Evolutionary conservation across 2,113 vertebrate genomes (phyloP).

Genomic region (Puma concolor): DNA sequence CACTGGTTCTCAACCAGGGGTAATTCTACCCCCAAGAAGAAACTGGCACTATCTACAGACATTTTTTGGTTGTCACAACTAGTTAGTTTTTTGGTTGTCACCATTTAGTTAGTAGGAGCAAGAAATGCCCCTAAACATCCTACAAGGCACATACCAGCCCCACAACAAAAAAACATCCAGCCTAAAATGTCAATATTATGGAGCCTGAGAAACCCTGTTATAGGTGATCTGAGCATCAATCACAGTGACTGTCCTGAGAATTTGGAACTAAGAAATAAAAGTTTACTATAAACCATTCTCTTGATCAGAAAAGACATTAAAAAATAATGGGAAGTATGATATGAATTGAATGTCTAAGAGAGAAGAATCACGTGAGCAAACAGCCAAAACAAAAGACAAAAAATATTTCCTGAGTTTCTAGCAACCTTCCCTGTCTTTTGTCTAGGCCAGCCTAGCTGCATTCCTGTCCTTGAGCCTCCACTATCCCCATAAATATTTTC

Average conservation of each 20-base stretch:
- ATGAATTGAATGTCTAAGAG: not conserved
- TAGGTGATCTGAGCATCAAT: not conserved
- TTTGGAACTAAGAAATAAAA: slow-evolving; percentile 4
- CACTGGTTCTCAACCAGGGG: not conserved
- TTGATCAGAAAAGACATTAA: not conserved
- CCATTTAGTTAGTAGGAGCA: not conserved
- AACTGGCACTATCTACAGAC: not conserved
- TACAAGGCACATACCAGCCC: not conserved
- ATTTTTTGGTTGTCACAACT: not conserved
- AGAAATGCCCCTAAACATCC: not conserved
- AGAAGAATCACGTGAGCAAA: slow-evolving; percentile 45
- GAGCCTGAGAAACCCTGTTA: not conserved
- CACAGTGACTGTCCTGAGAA: not conserved
- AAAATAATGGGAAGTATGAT: not conserved
- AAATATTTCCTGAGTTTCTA: not conserved
- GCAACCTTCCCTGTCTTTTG: not conserved
- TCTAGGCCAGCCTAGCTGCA: not conserved
- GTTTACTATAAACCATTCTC: not conserved
- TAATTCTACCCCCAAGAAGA: not conserved
- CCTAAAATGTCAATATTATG: not conserved
- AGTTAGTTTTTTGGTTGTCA: not conserved
- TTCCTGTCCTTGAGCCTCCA: not conserved
- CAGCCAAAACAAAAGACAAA: slow-evolving; percentile 23
- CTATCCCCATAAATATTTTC: not conserved
- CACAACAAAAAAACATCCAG: not conserved